Evolutionary conservation across 2,797 vertebrate species (phyloP).

Genomic region (Helostoma temminkii): DNA sequence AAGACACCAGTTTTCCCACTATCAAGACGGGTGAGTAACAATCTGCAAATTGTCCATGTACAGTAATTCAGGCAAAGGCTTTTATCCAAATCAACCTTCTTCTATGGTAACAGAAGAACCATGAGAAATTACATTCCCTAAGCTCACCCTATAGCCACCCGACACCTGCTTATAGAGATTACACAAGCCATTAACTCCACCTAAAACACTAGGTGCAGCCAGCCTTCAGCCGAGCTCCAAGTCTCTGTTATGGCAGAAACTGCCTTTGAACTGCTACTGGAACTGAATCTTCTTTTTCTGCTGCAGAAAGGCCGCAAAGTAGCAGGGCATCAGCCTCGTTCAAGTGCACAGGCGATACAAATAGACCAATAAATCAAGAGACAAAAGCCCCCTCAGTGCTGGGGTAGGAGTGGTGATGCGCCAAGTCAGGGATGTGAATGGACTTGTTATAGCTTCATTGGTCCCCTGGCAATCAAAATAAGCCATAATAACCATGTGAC

Average conservation of each 20-base stretch:
- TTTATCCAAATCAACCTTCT: constrained; percentile 31
- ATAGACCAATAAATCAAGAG: constrained; percentile 69
- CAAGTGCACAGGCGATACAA: constrained; percentile 62
- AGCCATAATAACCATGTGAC: constrained; percentile 73
- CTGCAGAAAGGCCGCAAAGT: constrained; percentile 39
- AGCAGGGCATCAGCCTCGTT: constrained; percentile 45
- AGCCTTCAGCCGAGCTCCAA: constrained; percentile 56
- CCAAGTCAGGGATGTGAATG: constrained; percentile 57
- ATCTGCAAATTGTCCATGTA: neutral
- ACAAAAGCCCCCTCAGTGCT: constrained; percentile 56
- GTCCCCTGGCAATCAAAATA: constrained; percentile 70
- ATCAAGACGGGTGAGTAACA: constrained; percentile 8
- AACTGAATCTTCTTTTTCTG: constrained; percentile 42
- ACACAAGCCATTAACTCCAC: constrained; percentile 75
- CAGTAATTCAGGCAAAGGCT: constrained; percentile 9
- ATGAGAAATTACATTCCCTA: constrained; percentile 67
- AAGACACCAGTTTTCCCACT: constrained; percentile 2
- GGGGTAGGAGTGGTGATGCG: constrained; percentile 39
- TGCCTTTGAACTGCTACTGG: constrained; percentile 61
- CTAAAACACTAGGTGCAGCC: constrained; percentile 67
- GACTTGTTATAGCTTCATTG: constrained; percentile 58
- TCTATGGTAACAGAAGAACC: constrained; percentile 66
- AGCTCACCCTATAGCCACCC: constrained; percentile 58
- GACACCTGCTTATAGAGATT: constrained; percentile 76
- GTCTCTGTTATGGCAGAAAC: constrained; percentile 68